Conservation (phyloP, 2,797 vertebrate genomes). For the Gila robusta region DNA sequence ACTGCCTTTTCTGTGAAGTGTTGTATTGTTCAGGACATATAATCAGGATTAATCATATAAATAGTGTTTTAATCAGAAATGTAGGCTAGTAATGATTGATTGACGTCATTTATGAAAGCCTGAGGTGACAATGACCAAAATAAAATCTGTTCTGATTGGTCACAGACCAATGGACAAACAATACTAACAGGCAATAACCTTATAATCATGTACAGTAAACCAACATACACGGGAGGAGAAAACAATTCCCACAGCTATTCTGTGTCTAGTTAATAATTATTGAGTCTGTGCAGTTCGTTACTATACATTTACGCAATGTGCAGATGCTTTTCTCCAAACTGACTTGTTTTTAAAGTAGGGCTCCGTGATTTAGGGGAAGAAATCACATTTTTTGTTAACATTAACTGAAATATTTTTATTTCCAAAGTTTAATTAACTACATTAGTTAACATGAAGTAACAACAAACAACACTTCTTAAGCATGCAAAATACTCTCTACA, state of each 20-base stretch:
- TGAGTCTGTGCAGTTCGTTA: neutral
- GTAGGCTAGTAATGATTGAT: neutral
- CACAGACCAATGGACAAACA: neutral
- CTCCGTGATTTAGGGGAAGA: too few species aligned
- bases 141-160: neutral
- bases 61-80: slow-evolving; percentile 20
- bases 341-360: neutral
- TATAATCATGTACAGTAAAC: neutral
- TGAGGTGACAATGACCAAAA: slow-evolving; percentile 15
- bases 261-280: neutral
- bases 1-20: neutral
- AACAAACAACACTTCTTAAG: too few species aligned
- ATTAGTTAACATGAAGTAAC: too few species aligned
- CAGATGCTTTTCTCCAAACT: neutral
- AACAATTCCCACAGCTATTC: neutral
- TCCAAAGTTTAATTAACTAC: too few species aligned
- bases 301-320: neutral
- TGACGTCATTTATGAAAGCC: slow-evolving; percentile 4
- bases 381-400: too few species aligned
- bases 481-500: too few species aligned
- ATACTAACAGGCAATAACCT: neutral
- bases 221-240: neutral
- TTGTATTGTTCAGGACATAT: neutral
- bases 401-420: too few species aligned
- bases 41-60: slow-evolving; percentile 34